Percentiles rank a stretch among this genome's conserved stretches.
phyloP scores from a whole-genome alignment of 1,140 invertebrate species.

The Formica selysi region DNA sequence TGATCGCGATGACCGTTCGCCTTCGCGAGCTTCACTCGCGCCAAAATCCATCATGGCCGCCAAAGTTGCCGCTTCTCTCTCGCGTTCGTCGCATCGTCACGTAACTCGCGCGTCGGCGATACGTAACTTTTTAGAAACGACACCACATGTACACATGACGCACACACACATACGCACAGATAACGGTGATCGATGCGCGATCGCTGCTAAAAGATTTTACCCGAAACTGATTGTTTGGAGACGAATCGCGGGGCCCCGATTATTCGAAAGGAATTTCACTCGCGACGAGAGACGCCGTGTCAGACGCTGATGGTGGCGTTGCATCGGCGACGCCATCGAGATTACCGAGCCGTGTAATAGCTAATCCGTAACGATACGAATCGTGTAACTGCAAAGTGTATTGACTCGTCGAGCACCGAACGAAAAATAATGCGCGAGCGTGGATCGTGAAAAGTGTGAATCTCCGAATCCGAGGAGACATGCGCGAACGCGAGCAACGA shows the following conservation, averaged over 20 bases:
- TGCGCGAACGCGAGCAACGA: slow-evolving; percentile 57
- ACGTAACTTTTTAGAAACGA: slow-evolving; percentile 4
- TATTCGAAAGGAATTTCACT: background rate
- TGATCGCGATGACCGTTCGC: slow-evolving; percentile 41
- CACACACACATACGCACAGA: no score
- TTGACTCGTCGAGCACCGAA: no score
- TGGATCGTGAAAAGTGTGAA: slow-evolving; percentile 64
- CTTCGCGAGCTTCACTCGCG: slow-evolving; percentile 63
- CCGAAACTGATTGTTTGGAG: background rate
- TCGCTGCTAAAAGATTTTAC: background rate
- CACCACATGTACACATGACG: background rate
- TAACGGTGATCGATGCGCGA: background rate
- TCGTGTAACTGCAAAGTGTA: background rate
- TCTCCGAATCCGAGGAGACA: slow-evolving; percentile 52
- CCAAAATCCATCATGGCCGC: slow-evolving; percentile 71
- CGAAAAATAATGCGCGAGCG: background rate
- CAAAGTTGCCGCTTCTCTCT: slow-evolving; percentile 60
- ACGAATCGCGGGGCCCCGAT: no score
- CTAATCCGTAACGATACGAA: background rate
- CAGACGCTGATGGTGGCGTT: slow-evolving; percentile 59
- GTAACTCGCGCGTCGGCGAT: background rate
- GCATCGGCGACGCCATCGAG: slow-evolving; percentile 71
- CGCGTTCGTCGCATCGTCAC: background rate
- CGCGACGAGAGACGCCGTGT: slow-evolving; percentile 49
- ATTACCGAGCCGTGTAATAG: slow-evolving; percentile 28